A percentile compares a stretch with the other conserved stretches of the same genome.
Evolutionary conservation across 2,113 vertebrate genomes (phyloP).

Genomic region (Circaetus cinerascens): DNA sequence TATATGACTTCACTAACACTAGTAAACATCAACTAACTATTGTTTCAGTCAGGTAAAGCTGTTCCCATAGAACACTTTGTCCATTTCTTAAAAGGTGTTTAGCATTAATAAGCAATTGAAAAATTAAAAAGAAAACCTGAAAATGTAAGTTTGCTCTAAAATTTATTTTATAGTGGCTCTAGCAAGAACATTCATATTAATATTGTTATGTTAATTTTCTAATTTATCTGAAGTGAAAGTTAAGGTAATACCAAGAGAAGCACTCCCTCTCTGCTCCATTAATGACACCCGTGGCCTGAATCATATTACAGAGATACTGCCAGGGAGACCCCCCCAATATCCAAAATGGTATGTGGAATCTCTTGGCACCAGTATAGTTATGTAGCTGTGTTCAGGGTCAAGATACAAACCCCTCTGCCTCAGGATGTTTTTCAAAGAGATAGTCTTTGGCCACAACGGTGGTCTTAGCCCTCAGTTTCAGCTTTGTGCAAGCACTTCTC

Average conservation of each 20-base stretch:
- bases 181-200: not conserved
- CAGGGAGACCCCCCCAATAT: not conserved
- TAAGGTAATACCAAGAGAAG: not conserved
- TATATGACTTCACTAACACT: not conserved
- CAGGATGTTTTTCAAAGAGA: not conserved
- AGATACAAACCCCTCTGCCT: not conserved
- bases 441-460: not conserved
- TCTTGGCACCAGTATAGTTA: not conserved
- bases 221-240: not conserved
- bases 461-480: not conserved
- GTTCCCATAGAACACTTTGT: not conserved
- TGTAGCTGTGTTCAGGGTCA: not conserved
- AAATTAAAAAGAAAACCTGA: not conserved
- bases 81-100: not conserved
- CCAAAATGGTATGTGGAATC: accelerated
- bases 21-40: not conserved
- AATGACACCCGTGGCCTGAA: not conserved
- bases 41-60: not conserved
- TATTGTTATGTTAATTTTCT: not conserved
- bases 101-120: not conserved
- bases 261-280: not conserved
- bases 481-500: not conserved
- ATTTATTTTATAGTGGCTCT: not conserved
- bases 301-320: not conserved
- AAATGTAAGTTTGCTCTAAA: not conserved